phyloP scores from a whole-genome alignment of 2,113 vertebrate genomes.

The Microtus pennsylvanicus region DNA sequence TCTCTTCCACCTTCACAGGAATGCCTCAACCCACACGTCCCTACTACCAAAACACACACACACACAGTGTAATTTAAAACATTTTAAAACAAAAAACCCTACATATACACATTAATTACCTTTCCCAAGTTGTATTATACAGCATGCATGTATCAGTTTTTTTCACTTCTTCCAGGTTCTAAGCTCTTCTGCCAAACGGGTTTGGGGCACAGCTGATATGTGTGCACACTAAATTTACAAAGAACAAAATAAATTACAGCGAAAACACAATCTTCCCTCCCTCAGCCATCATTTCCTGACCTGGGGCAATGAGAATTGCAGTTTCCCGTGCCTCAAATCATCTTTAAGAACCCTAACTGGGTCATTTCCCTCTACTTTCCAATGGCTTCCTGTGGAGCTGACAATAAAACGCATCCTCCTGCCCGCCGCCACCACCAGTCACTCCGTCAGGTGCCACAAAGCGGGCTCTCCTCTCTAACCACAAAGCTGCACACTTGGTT shows the following conservation, averaged over 20 bases:
- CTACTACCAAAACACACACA: background rate
- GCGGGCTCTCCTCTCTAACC: background rate
- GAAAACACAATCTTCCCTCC: conserved; percentile 2
- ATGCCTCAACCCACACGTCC: background rate
- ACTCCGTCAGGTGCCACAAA: background rate
- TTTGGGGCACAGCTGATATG: background rate
- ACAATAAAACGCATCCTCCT: background rate
- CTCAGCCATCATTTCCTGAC: background rate
- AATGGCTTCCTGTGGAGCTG: background rate
- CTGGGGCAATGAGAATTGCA: conserved; percentile 17
- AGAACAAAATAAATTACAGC: background rate
- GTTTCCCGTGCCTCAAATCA: background rate
- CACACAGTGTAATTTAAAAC: background rate
- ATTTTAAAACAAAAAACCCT: background rate
- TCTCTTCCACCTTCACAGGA: background rate
- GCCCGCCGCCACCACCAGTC: background rate
- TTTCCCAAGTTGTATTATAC: background rate
- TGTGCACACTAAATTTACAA: background rate
- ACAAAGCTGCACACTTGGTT: background rate
- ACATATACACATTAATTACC: background rate
- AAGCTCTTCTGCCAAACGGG: background rate
- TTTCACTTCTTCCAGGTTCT: background rate
- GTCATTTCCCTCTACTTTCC: background rate
- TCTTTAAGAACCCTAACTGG: conserved; percentile 25
- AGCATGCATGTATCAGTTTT: background rate